Base-by-base conservation (phyloP, 1,140 invertebrate genomes). In the Patella vulgata region DNA sequence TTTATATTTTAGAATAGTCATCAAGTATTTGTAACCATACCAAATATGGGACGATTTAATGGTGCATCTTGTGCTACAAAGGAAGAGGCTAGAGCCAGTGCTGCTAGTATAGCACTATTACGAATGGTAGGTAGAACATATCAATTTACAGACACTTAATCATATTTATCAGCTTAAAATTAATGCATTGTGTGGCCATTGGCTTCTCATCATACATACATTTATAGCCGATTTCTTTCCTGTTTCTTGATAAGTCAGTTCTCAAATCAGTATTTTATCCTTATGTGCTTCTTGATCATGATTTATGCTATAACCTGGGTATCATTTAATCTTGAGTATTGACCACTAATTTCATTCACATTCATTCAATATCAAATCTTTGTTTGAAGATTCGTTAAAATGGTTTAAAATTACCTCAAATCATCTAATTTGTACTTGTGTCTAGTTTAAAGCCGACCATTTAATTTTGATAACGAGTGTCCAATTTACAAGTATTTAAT, bases 81-180 rank as follows among this genome's bases (percentile, higher is more conserved):
- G 39, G 70, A 72, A 11, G 70, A 74, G 28, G 78, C 78, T 28
- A 59, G 67, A 25, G 70, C 77, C 36, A 78, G 75, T 60, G 74
- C 74, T 3, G 75, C 78, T 25, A 60, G 70, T 57, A 70, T 78
- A 17, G 72, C 74, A 4, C 43, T 80, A 23, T 47, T 76, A 40
- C 70, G 74, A 50, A 55, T 80, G 65, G 75, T 78, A 59, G 62
- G 68, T 51, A 19, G 23, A 12, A 3, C 44, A 19, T 17, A 3
- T 19, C 3, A 6, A 59, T 33, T 11, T 47, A 19, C 14, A 1
- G 6, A 48, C 12, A 8, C 11, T 47, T 59, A 12, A 42, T 8
- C 21, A 39, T 5, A 14, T 21, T 12, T 36, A 28, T 27, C 12
- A 36, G 3, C 14, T 36, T 25, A 3, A 17, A 12, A 3, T 5